Base-by-base conservation (phyloP, 2,888 invertebrate species). In the Lathronympha strigana region DNA sequence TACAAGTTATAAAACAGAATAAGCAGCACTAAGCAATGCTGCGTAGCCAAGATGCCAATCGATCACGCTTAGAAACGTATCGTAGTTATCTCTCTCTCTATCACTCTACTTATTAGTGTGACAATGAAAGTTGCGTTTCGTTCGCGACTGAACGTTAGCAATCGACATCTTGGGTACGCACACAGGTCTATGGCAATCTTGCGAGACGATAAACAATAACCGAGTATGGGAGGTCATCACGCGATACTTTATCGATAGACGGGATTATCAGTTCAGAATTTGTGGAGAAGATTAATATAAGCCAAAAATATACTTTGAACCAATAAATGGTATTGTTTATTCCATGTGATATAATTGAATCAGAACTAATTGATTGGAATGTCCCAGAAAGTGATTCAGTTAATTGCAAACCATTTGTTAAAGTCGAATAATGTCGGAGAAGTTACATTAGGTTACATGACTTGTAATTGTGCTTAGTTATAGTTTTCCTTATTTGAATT, bases 161-260 rank as follows among this genome's bases (percentile, higher is more conserved):
- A 76, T 74, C n/a, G 70, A 75, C 75, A 71, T 72, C 70, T 67
- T 70, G 64, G 67, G 54, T 53, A 69, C 67, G 71, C 64, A 72
- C 19, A 25, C 58, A 36, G 60, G 58, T 60, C 36, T 69, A 73
- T 74, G 67, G 72, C 72, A 73, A 74, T 75, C 73, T 72, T 73
- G 69, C 69, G 71, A 71, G 71, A 71, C 72, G 70, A 73, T 74
- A 71, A 73, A 73, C 73, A 74, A 72, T 72, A 73, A 76, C 69
- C 67, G 70, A 76, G 74, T 72, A 71, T 69, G 66, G 69, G 68
- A 63, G 66, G 67, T 61, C 63, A 68, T 70, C 76, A 75, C 77
- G 74, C 75, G 67, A 78, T 70, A 36, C 60, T 45, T 58, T 60
- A 64, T 73, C 71, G 70, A 68, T 69, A 72, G 71, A 72, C 67